These are phyloP conservation scores for Abrostola triplasia DNA, from an alignment of 2,888 invertebrate species.

Conservation along the genomic window DNA sequence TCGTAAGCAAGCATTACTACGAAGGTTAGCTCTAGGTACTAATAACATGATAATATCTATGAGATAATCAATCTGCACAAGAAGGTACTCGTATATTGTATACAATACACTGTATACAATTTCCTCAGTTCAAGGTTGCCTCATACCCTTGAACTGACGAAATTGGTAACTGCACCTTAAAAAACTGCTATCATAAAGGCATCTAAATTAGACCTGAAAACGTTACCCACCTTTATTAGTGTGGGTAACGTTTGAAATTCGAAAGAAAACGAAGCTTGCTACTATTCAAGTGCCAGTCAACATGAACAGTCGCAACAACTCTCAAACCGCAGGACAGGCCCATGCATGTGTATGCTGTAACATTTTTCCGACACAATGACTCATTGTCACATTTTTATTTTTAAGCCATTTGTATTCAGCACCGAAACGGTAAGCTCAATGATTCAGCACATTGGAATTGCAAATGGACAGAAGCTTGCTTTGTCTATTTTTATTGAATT, in stretches of 20 bases:
- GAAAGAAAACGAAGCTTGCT: background rate
- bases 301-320: background rate
- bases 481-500: conserved; percentile 45
- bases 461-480: conserved; percentile 38
- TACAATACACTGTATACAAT: too few species aligned
- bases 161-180: too few species aligned
- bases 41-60: too few species aligned
- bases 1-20: too few species aligned
- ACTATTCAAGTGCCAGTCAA: conserved; percentile 7
- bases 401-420: conserved; percentile 76
- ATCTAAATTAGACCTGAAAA: too few species aligned
- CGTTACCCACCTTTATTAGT: background rate
- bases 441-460: conserved; percentile 75
- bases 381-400: conserved; percentile 71
- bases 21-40: too few species aligned
- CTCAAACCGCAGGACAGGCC: background rate
- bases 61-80: too few species aligned
- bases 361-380: conserved; percentile 59
- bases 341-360: conserved; percentile 15
- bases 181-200: too few species aligned
- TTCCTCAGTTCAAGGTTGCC: too few species aligned
- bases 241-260: background rate
- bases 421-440: conserved; percentile 67
- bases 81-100: too few species aligned
- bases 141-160: too few species aligned